phyloP scores from a whole-genome alignment of 2,888 invertebrate species.

The Hypselothyrea guttata region DNA sequence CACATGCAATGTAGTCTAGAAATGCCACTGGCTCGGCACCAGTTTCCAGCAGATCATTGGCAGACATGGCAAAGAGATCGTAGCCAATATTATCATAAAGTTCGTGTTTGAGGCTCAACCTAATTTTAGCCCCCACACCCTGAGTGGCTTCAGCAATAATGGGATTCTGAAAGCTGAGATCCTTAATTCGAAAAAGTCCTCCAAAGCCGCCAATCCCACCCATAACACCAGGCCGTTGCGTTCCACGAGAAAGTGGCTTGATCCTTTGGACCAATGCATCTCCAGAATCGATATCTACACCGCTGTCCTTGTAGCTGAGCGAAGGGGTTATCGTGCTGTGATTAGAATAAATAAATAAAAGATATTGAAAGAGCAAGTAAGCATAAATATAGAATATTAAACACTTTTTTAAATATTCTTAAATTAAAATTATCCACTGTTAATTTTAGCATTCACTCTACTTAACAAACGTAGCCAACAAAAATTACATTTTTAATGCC shows the following conservation, averaged over 20 bases:
- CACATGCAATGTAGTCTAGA: slow-evolving; percentile 98
- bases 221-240: slow-evolving; percentile 89
- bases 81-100: slow-evolving; percentile 94
- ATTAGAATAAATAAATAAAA: not conserved
- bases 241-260: slow-evolving; percentile 91
- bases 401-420: no score
- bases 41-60: slow-evolving; percentile 96
- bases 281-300: slow-evolving; percentile 97
- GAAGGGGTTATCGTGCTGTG: slow-evolving; percentile 32
- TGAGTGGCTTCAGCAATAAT: slow-evolving; percentile 96
- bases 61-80: slow-evolving; percentile 99
- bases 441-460: no score
- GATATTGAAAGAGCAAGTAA: no score
- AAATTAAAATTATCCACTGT: no score
- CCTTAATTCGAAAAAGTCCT: slow-evolving; percentile 93
- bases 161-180: slow-evolving; percentile 88
- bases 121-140: slow-evolving; percentile 98
- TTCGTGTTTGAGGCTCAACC: slow-evolving; percentile 91
- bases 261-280: slow-evolving; percentile 92
- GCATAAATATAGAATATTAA: no score
- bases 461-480: not conserved
- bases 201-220: slow-evolving; percentile 96
- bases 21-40: slow-evolving; percentile 98
- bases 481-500: slow-evolving; percentile 89
- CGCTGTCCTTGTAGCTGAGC: slow-evolving; percentile 93